These are phyloP conservation scores for Delphinus delphis DNA, from an alignment of 2,113 vertebrate genomes.

Conservation along the genomic window DNA sequence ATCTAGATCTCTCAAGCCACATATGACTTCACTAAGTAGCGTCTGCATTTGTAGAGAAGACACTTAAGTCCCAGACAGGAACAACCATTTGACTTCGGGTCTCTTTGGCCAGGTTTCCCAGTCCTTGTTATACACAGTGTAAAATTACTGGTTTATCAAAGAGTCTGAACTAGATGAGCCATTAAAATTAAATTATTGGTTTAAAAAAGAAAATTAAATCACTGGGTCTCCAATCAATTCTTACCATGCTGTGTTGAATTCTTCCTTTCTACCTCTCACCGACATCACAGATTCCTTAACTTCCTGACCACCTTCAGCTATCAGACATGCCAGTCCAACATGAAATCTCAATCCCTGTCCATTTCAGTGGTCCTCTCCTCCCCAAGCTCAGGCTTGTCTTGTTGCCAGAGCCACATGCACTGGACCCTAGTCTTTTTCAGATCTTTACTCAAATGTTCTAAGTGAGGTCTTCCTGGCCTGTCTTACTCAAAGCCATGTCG, in stretches of 20 bases:
- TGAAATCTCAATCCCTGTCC: not conserved
- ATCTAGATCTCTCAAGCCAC: not conserved
- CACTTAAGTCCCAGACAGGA: not conserved
- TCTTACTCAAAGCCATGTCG: not conserved
- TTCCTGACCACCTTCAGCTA: not conserved
- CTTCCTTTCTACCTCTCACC: not conserved
- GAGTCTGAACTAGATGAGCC: not conserved
- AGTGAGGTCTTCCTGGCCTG: not conserved
- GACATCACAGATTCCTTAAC: not conserved
- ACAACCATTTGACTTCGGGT: not conserved
- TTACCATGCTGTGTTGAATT: not conserved
- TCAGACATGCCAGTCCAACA: not conserved
- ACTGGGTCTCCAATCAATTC: not conserved
- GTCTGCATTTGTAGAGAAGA: constrained; percentile 5
- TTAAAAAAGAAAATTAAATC: not conserved
- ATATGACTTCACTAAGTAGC: not conserved
- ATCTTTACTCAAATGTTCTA: not conserved
- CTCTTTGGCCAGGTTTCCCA: not conserved
- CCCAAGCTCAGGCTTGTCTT: not conserved
- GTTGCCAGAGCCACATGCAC: not conserved
- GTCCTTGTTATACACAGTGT: not conserved
- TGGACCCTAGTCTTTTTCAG: not conserved
- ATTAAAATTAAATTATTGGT: constrained; percentile 1
- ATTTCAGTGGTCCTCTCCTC: not conserved
- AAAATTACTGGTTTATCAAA: constrained; percentile 38